phyloP scores from a whole-genome alignment of 1,140 invertebrate species.

The Periplaneta americana region DNA sequence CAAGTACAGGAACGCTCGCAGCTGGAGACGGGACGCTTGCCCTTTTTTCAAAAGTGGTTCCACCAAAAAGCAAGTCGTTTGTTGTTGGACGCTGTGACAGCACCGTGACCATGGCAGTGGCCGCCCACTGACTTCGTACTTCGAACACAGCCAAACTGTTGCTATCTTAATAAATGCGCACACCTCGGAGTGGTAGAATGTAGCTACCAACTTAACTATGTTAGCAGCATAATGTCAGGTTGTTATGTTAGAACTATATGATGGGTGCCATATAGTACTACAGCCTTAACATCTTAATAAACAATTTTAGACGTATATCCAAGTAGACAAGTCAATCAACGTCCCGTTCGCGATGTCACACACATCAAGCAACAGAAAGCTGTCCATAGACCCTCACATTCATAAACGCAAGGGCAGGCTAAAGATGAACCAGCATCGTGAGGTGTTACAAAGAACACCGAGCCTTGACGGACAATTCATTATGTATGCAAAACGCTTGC shows the following conservation, averaged over 20 bases:
- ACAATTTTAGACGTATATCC: background rate
- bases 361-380: background rate
- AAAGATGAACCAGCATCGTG: background rate
- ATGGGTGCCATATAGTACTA: background rate
- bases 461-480: too few relatives aligned
- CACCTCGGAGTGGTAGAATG: background rate
- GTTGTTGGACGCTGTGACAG: background rate
- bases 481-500: too few relatives aligned
- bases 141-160: background rate
- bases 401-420: background rate
- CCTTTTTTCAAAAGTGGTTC: background rate
- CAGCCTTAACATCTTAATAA: background rate
- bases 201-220: background rate
- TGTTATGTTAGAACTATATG: background rate
- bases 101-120: background rate
- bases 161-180: background rate
- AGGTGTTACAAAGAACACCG: background rate
- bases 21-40: background rate
- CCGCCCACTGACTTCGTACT: too few relatives aligned
- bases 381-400: too few relatives aligned
- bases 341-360: background rate
- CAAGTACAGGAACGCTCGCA: background rate
- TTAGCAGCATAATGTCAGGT: background rate
- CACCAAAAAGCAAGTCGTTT: background rate
- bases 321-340: background rate